Evolutionary conservation across 2,113 vertebrate species (phyloP), one percentile per base, ranked within the genome.

Genomic region (Xiphophorus couchianus): DNA sequence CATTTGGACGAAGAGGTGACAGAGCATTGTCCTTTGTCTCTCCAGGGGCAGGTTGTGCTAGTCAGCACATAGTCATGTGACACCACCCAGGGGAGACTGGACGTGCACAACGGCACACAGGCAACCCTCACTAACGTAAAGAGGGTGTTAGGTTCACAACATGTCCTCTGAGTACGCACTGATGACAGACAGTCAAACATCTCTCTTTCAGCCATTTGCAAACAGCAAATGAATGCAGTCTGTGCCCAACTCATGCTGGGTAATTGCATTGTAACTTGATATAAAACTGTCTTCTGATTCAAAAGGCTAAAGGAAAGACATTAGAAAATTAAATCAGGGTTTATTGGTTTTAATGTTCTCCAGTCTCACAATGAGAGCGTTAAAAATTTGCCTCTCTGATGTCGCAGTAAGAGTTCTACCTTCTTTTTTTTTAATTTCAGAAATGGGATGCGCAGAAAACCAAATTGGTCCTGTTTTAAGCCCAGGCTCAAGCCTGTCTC

Each of bases 101-200:
- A 66, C 66, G 67, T 37, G 31, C 67, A 62, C 51, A 70, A 12
- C 39, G 73, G 70, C 62, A 74, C 44, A 12, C 80, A 67, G 66
- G 76, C 66, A 15, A n/a, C 51, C 51, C 51, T 58, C 22, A 58
- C 25, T 17, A 58, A 58, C 9, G 81, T 76, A 85, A 70, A 78
- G 17, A 77, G 51, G 78, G 88, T 89, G 81, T 90, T 80, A 11
- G 71, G 86, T 93, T 90, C 76, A 86, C 84, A 79, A 73, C 37
- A 58, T 66, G 72, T 73, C 44, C 66, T 81, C 76, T 80, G 61
- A 6, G 68, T 39, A 3, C 78, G 35, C 6, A 11, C 27, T 15
- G 90, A 75, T 86, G 88, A 90, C 67, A 69, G 87, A 88, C 69
- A 62, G 65, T 3, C 12, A 31, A 71, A 77, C 71, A 12, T 88